Percentiles rank a stretch among this genome's conserved stretches.
Conservation (phyloP, 2,888 invertebrate species). For the Pammene aurita region DNA sequence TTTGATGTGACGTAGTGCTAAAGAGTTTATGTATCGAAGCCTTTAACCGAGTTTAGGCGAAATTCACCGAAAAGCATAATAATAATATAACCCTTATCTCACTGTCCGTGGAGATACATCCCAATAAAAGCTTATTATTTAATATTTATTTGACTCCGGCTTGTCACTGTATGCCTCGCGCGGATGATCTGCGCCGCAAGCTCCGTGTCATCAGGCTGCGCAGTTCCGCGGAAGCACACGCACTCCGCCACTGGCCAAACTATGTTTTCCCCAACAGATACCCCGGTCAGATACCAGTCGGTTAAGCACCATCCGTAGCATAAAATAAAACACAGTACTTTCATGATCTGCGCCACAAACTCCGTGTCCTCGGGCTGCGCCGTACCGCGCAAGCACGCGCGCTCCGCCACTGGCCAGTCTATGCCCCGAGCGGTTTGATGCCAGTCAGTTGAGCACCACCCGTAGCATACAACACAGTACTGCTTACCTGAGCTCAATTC, state of each 20-base stretch:
- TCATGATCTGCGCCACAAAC: slow-evolving; percentile 98
- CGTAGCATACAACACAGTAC: slow-evolving; percentile 90
- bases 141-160: too few species aligned
- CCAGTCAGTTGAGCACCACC: slow-evolving; percentile 94
- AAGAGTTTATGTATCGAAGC: slow-evolving; percentile 6
- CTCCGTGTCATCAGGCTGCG: too few species aligned
- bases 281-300: too few species aligned
- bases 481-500: too few species aligned
- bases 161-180: too few species aligned
- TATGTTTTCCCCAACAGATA: too few species aligned
- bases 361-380: slow-evolving; percentile 97
- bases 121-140: too few species aligned
- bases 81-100: too few species aligned
- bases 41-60: background rate
- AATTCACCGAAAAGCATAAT: background rate
- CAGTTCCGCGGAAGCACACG: too few species aligned
- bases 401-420: slow-evolving; percentile 93
- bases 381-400: slow-evolving; percentile 95
- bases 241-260: too few species aligned
- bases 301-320: slow-evolving; percentile 99
- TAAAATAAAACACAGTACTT: slow-evolving; percentile 82
- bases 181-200: too few species aligned
- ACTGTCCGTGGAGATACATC: too few species aligned
- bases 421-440: slow-evolving; percentile 90
- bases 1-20: slow-evolving; percentile 26